These are phyloP conservation scores for Takifugu rubripes DNA, from an alignment of 2,797 vertebrate species.

Conservation along the genomic window DNA sequence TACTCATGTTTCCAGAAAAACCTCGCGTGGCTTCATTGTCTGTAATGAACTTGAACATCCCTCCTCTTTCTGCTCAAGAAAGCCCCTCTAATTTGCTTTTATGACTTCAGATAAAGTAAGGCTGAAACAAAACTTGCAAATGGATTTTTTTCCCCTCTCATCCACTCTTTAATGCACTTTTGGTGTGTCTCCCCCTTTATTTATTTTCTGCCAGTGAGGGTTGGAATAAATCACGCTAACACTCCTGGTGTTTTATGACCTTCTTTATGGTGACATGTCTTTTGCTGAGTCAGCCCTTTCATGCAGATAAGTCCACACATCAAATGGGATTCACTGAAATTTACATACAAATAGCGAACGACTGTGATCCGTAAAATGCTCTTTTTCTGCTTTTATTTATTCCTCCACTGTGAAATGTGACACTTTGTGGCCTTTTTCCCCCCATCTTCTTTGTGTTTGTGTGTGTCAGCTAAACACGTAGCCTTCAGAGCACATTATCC, in stretches of 20 bases:
- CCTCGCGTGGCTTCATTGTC: not conserved
- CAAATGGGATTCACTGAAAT: conserved; percentile 38
- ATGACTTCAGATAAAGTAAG: not conserved
- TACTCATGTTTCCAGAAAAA: not conserved
- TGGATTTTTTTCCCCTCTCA: conserved; percentile 9
- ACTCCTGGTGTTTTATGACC: not conserved
- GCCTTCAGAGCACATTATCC: conserved; percentile 11
- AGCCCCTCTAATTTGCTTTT: not conserved
- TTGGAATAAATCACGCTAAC: conserved; percentile 10
- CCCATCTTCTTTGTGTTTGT: conserved; percentile 1
- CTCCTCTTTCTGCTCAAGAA: too few relatives aligned
- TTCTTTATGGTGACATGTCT: not conserved
- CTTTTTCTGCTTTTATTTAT: conserved; percentile 17
- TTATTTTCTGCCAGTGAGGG: not conserved
- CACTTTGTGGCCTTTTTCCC: conserved; percentile 6
- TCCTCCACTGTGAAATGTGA: conserved; percentile 35
- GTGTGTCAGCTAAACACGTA: not conserved
- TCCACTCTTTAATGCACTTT: conserved; percentile 4
- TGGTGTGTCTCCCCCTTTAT: conserved; percentile 7
- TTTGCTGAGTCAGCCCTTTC: conserved; percentile 21
- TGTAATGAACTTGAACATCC: not conserved
- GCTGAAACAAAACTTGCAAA: conserved; percentile 3
- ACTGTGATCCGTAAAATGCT: conserved; percentile 24
- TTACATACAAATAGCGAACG: conserved; percentile 50
- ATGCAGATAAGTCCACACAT: conserved; percentile 22